These are phyloP conservation scores for Goniozus legneri DNA, from an alignment of 1,140 invertebrate genomes.

Conservation along the genomic window DNA sequence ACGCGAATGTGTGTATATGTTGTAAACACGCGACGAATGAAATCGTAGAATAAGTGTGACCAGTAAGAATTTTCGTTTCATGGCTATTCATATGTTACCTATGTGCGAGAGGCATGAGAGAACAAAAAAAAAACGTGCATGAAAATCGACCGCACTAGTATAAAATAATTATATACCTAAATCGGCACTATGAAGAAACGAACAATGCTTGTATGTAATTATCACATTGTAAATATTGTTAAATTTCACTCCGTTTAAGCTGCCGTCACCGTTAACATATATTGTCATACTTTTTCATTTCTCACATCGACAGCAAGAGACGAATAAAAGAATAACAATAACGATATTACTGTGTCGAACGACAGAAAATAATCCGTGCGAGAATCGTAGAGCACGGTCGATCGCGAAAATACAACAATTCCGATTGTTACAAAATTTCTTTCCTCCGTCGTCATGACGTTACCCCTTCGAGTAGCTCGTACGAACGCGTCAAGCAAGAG, in stretches of 20 bases:
- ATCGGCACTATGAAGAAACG: slow-evolving; percentile 32
- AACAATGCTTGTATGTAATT: slow-evolving; percentile 25
- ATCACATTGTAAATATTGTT: slow-evolving; percentile 40
- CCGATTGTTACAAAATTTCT: no score
- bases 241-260: slow-evolving; percentile 26
- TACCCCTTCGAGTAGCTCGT: no score
- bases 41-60: slow-evolving; percentile 20
- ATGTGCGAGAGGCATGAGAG: slow-evolving; percentile 2
- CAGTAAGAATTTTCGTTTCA: slow-evolving; percentile 23
- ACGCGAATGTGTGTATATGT: slow-evolving; percentile 23
- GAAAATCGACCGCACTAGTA: slow-evolving; percentile 29
- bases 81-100: slow-evolving; percentile 33
- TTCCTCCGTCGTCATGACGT: no score
- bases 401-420: no score
- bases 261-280: slow-evolving; percentile 26
- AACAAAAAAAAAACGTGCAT: slow-evolving; percentile 3
- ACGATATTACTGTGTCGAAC: no score
- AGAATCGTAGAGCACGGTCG: no score
- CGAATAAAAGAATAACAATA: no score
- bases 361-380: no score
- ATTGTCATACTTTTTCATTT: slow-evolving; percentile 23
- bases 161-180: slow-evolving; percentile 34
- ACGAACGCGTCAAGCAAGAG: no score
- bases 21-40: slow-evolving; percentile 20
- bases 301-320: slow-evolving; percentile 11